A percentile compares a stretch with the other conserved stretches of the same genome.
Conservation (phyloP, 2,113 vertebrate species). For the Onychostoma macrolepis region DNA sequence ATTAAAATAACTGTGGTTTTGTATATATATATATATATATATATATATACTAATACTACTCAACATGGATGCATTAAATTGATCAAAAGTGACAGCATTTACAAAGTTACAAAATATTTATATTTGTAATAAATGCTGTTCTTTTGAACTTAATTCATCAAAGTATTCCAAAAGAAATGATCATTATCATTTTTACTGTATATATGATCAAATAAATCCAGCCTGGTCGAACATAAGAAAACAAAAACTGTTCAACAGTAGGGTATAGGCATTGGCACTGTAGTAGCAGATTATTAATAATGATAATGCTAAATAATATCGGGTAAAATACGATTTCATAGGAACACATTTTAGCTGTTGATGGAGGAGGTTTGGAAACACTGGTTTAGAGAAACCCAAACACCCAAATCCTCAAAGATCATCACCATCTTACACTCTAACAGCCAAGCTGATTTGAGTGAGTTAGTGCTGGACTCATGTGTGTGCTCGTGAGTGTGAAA, state of each 20-base stretch:
- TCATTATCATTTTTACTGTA: neutral
- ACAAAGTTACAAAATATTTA: neutral
- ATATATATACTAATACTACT: neutral
- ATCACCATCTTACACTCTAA: neutral
- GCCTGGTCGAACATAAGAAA: neutral
- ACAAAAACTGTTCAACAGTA: neutral
- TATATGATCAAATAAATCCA: neutral
- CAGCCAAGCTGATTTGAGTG: constrained; percentile 2
- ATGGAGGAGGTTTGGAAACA: neutral
- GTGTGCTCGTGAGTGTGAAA: constrained; percentile 18
- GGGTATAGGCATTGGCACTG: neutral
- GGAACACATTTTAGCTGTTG: neutral
- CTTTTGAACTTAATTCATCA: neutral
- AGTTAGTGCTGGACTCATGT: neutral
- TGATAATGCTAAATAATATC: neutral
- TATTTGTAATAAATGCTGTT: neutral
- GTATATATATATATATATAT: neutral
- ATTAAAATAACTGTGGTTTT: neutral
- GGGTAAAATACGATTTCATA: neutral
- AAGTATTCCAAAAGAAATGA: neutral
- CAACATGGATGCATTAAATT: neutral
- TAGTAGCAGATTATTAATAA: neutral
- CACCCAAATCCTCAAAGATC: neutral
- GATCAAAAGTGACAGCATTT: neutral
- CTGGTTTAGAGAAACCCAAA: neutral